Evolutionary conservation across 2,888 invertebrate genomes (phyloP), one percentile per base, ranked within the genome.

Genomic region (Julus scandinavius): DNA sequence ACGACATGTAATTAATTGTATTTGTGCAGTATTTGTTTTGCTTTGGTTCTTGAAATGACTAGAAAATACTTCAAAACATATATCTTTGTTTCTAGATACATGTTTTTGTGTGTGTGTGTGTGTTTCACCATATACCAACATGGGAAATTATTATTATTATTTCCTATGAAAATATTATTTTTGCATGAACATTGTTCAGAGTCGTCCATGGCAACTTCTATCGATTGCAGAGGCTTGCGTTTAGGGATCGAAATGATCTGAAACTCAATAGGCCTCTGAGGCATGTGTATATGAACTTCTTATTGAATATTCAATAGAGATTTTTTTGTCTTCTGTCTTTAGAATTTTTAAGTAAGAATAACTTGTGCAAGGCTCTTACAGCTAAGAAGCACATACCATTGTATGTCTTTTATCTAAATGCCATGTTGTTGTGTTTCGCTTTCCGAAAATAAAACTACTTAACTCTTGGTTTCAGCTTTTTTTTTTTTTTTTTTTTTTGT

Each of bases 121-220:
- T 1, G 29, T 29, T 72, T 72, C 29, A 7, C 9, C n/a, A 63
- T 63, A 20, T 29, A 29, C 7, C 29, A 9, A 29, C 72, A 13
- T 49, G 49, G 49, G 13, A 49, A 72, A 29, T 4, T 58, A 58
- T n/a, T n/a, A 58, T 58, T 58, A 29, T 72, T 29, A 72, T 72
- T 72, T 72, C 72, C n/a, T 29, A 72, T 20, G 29, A 72, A 72
- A 72, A 72, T 72, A 72, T 72, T 72, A 72, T 72, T 72, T 72
- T 29, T 72, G 72, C 20, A 72, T 72, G 72, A 72, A 72, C 72
- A 72, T 72, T 72, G 72, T 72, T 72, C 9, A 29, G 72, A 29
- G 72, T 72, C 72, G 72, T 72, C 72, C 72, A 72, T 72, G 72
- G 72, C 72, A 72, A 72, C 72, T 72, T 72, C 29, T 72, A 72